A percentile compares a stretch with the other conserved stretches of the same genome.
Evolutionary conservation across 2,797 vertebrate genomes (phyloP).

Genomic region (Hyperoplus immaculatus): DNA sequence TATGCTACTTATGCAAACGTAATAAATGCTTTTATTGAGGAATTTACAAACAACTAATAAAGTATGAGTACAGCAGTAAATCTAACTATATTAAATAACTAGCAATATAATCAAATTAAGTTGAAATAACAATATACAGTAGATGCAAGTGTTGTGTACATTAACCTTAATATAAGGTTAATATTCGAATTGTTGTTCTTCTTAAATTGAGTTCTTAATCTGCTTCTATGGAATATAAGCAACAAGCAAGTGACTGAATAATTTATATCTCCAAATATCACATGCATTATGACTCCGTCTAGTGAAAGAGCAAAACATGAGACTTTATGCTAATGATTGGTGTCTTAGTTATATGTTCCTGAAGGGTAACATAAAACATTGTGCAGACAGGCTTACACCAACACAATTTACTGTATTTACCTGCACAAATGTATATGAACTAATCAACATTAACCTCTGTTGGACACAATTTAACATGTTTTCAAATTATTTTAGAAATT

Average conservation of each 20-base stretch:
- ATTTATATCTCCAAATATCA: conserved; percentile 14
- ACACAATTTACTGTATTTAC: background rate
- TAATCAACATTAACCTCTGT: background rate
- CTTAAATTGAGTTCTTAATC: no score
- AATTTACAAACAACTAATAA: background rate
- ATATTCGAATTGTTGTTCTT: background rate
- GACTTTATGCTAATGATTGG: background rate
- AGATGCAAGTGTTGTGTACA: conserved; percentile 8
- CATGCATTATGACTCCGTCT: conserved; percentile 30
- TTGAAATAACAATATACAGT: background rate
- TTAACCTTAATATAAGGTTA: conserved; percentile 51
- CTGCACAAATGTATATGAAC: conserved; percentile 20
- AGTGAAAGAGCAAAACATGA: background rate
- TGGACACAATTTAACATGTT: conserved; percentile 2
- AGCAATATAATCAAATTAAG: conserved; percentile 3
- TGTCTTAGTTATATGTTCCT: background rate
- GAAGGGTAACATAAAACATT: conserved; percentile 14
- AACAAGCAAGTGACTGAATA: background rate
- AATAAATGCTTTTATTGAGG: conserved; percentile 6
- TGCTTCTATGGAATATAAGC: background rate
- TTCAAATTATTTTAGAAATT: background rate
- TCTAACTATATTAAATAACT: conserved; percentile 3
- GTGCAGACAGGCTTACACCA: background rate
- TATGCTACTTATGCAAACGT: background rate
- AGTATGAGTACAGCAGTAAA: conserved; percentile 21